Conservation (phyloP, 2,888 invertebrate genomes). For the Epinotia nisella region DNA sequence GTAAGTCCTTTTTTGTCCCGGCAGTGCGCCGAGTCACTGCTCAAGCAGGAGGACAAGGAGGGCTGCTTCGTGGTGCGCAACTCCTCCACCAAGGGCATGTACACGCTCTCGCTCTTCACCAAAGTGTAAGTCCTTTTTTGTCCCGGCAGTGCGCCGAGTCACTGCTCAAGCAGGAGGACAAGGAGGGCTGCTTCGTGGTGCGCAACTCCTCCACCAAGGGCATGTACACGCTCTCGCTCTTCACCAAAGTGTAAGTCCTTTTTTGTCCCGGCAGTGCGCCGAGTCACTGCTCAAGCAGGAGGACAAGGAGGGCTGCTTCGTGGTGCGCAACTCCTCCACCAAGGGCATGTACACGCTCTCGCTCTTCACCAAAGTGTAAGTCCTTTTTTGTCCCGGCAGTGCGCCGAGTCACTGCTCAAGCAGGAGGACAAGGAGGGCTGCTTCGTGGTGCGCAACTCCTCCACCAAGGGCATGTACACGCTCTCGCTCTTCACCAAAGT, state of each 20-base stretch:
- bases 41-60: constrained; percentile 97
- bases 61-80: constrained; percentile 98
- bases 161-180: constrained; percentile 94
- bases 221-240: constrained; percentile 96
- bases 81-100: constrained; percentile 97
- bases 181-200: constrained; percentile 98
- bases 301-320: constrained; percentile 98
- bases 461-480: constrained; percentile 97
- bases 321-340: constrained; percentile 97
- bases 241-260: constrained; percentile 95
- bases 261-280: constrained; percentile 94
- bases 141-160: constrained; percentile 96
- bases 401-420: constrained; percentile 95
- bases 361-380: constrained; percentile 97
- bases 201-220: constrained; percentile 98
- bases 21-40: constrained; percentile 94
- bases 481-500: constrained; percentile 97
- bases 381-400: constrained; percentile 90
- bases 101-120: constrained; percentile 96
- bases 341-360: constrained; percentile 98
- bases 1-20: constrained; percentile 92
- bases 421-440: constrained; percentile 98
- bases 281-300: constrained; percentile 96
- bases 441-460: constrained; percentile 97
- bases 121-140: constrained; percentile 93